These are phyloP conservation scores for Chondrosia reniformis DNA, from an alignment of 37 sponge, comb jelly and placozoan genomes.

Conservation along the genomic window DNA sequence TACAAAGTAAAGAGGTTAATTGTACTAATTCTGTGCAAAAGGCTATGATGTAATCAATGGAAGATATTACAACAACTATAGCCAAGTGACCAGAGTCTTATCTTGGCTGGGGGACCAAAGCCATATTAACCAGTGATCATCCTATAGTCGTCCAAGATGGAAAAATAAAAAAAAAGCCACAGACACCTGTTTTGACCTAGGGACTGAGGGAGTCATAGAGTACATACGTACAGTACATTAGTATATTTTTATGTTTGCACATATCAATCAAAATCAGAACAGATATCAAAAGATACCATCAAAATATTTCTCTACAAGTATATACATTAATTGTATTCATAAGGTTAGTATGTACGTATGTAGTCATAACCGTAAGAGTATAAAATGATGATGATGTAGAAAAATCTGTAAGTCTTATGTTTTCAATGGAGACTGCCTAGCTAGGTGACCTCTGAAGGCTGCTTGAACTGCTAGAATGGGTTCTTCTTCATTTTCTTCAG, in stretches of 20 bases:
- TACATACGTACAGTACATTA: background rate
- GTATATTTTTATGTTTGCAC: background rate
- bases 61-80: too few species aligned
- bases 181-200: too few species aligned
- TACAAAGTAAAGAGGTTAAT: too few species aligned
- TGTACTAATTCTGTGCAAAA: too few species aligned
- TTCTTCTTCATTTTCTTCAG: slow-evolving; percentile 6
- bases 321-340: background rate
- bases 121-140: too few species aligned
- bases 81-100: too few species aligned
- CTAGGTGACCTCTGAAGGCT: slow-evolving; percentile 9
- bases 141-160: too few species aligned
- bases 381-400: background rate
- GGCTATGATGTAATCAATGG: too few species aligned
- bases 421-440: background rate
- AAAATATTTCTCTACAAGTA: background rate
- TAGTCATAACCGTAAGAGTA: background rate
- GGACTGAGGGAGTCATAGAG: too few species aligned
- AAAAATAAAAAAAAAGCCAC: too few species aligned
- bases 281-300: background rate
- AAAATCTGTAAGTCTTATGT: background rate
- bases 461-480: slow-evolving; percentile 1
- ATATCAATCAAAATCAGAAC: background rate
- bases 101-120: too few species aligned
- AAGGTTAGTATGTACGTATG: background rate